Base-by-base conservation (phyloP, 2,888 invertebrate species). In the Anoncus sp. region DNA sequence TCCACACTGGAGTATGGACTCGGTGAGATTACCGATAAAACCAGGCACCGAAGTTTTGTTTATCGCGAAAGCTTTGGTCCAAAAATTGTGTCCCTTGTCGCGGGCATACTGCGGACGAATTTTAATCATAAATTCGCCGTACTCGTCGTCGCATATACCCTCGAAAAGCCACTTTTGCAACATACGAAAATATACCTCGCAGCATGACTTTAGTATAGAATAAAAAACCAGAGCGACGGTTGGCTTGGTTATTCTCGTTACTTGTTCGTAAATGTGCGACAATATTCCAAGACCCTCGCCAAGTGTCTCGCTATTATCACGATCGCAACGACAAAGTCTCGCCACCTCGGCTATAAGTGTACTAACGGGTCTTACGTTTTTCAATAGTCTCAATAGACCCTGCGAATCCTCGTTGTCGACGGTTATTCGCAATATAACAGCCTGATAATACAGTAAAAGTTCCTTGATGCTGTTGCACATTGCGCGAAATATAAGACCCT, bases 161-260 rank as follows among this genome's bases (percentile, higher is more conserved):
- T 97, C 95, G 86, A 97, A 96, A 77, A 98, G 94, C 95, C 98
- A 98, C 75, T 95, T 94, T 86, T 96, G 94, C 40, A 98, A 92
- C 87, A 96, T 94, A 75, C 93, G 93, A 87, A 94, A 94, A 84
- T 94, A 94, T 66, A 94, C 93, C 80, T 92, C 92, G 84, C 94
- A 94, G 24, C 94, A 92, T 0, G 92, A 91, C 75, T 93, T 92
- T 6, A 94, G 85, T 1, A 93, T 92, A 35, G 93, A 93, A 85
- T 94, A 95, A 79, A 95, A 91, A 0, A 94, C 93, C 27, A 92
- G 88, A 2, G 94, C 92, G 0, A 94, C 92, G 38, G 92, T 92
- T 38, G 91, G 92, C 83, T 94, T 93, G 0, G 94, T 94, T 24
- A 94, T 91, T 80, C 92, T 90, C 0, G 93, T 93, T 59, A 94